phyloP scores from a whole-genome alignment of 1,140 invertebrate genomes.

The Palaemon carinicauda region DNA sequence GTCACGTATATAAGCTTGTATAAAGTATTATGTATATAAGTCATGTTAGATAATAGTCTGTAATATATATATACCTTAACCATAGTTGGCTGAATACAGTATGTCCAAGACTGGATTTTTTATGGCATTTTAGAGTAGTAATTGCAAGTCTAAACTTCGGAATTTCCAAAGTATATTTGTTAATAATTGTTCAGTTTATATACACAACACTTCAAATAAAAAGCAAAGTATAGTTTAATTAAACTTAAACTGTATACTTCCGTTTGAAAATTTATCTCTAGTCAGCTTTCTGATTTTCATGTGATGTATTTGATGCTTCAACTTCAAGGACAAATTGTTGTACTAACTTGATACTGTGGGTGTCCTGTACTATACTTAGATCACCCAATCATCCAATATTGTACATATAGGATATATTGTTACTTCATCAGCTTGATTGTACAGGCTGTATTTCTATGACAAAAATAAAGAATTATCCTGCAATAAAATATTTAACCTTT shows the following conservation, averaged over 20 bases:
- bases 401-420: constrained; percentile 52
- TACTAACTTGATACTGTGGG: constrained; percentile 35
- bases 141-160: constrained; percentile 30
- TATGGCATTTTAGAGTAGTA: constrained; percentile 48
- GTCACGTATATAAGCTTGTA: constrained; percentile 50
- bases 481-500: background rate
- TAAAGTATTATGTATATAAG: constrained; percentile 50
- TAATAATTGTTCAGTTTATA: constrained; percentile 48
- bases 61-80: constrained; percentile 46
- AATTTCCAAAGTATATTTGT: constrained; percentile 36
- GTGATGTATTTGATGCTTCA: constrained; percentile 35
- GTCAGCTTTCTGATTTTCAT: constrained; percentile 37
- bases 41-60: constrained; percentile 53
- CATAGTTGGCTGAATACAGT: constrained; percentile 20
- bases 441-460: constrained; percentile 52
- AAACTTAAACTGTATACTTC: constrained; percentile 45
- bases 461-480: constrained; percentile 51
- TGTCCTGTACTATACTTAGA: constrained; percentile 33
- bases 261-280: constrained; percentile 44
- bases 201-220: constrained; percentile 45
- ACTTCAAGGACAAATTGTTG: constrained; percentile 35
- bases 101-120: constrained; percentile 29
- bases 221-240: constrained; percentile 38
- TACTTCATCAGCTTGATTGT: constrained; percentile 53
- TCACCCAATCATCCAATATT: constrained; percentile 42